Base-by-base conservation (phyloP, 1,140 invertebrate species). In the Diploscapter pachys region DNA sequence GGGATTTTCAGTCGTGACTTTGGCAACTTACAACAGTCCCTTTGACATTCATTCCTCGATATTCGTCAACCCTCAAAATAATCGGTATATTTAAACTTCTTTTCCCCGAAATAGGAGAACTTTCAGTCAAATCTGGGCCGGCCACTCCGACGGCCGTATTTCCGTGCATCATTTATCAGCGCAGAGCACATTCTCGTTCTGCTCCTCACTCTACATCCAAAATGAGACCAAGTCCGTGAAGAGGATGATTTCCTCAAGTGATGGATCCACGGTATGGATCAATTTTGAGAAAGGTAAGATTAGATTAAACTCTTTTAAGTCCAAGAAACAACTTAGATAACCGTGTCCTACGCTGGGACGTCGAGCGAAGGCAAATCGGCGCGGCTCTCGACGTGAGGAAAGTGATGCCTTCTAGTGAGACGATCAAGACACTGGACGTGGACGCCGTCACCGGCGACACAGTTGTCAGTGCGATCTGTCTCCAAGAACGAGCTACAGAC, bases 401-500 rank as follows among this genome's bases (percentile, higher is more conserved):
- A 87, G 87, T 96, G 69, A 91, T 92, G 67, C 93, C 93, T 11
- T 94, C 93, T 83, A 94, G 92, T 2, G 93, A 96, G 86, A 93
- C 92, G 81, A 87, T 96, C 11, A 92, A 93, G 81, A 94, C 93
- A 9, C 94, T 95, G 72, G 91, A 92, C 54, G 92, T 95, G 78
- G 93, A 96, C 86, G 31, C 31, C 31, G 92, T 94, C 81, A 83
- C 83, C 66, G 80, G 81, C 63, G 63, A 79, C 51, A 82, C 80
- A 68, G 80, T 91, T 90, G 92, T 95, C 31, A 93, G 92, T 8
- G 91, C 92, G 55, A 85, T 95, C 72, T 90, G 91, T 71, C 88
- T 90, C 31, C 87, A 91, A 77, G 89, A 90, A 63, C 89, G 89
- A 70, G 89, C 91, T 73, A 13, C 68, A 51, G 64, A 63, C 53